Base-by-base conservation (phyloP, 1,140 invertebrate species). In the Caenorhabditis brenneri region DNA sequence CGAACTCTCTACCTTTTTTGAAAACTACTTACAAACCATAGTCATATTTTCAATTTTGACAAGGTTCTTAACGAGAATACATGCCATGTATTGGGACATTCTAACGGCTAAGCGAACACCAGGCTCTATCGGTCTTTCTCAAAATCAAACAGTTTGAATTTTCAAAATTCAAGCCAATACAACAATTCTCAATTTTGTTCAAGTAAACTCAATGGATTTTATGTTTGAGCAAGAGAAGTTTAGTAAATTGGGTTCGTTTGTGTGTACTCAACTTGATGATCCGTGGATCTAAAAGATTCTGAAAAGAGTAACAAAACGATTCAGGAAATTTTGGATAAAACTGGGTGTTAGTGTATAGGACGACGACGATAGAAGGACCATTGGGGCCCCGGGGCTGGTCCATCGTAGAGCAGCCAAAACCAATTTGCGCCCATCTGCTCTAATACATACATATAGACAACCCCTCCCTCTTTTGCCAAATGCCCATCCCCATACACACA, bases 401-500 rank as follows among this genome's bases (percentile, higher is more conserved):
- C 65, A 74, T 74, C 65, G 65, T 74, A 74, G 65, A 74, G 36
- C 65, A 74, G 65, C 65, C 65, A 74, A 74, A 74, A 74, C 65
- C 65, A 74, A 74, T 74, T 74, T 74, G 65, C 65, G 65, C 65
- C 65, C 65, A 74, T 74, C 65, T 74, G 65, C 65, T 74, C 65
- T 74, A 74, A 74, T 74, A 74, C 65, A 74, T 74, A 74, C 65
- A 74, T 74, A 74, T 74, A 74, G 65, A 74, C 65, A 42, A 36
- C 65, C 33, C 36, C 65, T 36, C 58, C 58, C 33, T n/a, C 29
- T 31, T 42, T 74, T 46, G 53, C 53, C 53, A 15, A 58, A 58
- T 74, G 65, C 65, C 65, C 65, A 74, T 74, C 65, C 65, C 65
- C 65, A 74, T 74, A 74, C 65, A 74, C 65, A 74, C 65, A 74